A percentile compares a stretch with the other conserved stretches of the same genome.
Evolutionary conservation across 2,797 vertebrate species (phyloP).

Genomic region (Lepus oiostolus): DNA sequence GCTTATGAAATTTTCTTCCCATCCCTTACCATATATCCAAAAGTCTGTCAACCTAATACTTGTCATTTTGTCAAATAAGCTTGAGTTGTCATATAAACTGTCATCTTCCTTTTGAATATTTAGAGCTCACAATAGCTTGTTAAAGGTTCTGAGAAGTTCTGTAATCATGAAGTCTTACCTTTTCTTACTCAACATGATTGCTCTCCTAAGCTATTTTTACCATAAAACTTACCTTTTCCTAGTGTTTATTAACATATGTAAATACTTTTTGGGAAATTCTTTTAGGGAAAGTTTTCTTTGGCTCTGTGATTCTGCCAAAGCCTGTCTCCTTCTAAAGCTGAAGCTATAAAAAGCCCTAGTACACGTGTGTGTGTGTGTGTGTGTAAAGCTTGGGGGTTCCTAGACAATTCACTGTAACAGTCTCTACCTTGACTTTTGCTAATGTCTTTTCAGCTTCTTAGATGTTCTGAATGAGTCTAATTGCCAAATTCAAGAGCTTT

Average conservation of each 20-base stretch:
- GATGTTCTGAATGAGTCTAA: neutral
- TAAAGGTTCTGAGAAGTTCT: neutral
- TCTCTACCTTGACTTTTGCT: neutral
- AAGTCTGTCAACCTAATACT: neutral
- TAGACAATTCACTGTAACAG: neutral
- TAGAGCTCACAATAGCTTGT: neutral
- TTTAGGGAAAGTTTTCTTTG: neutral
- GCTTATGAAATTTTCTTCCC: neutral
- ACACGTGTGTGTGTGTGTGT: no score
- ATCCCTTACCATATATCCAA: neutral
- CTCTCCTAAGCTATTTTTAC: neutral
- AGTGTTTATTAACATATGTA: neutral
- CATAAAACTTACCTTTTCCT: neutral
- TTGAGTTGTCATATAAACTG: neutral
- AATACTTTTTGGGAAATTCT: slow-evolving; percentile 1
- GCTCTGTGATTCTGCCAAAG: neutral
- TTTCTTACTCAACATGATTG: neutral
- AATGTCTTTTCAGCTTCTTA: neutral
- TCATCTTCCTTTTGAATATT: neutral
- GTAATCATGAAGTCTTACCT: neutral
- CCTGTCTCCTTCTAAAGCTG: neutral
- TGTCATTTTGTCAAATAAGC: neutral
- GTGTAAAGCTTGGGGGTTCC: neutral
- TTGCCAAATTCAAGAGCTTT: neutral
- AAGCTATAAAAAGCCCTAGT: neutral